Evolutionary conservation across 2,888 invertebrate species (phyloP).

Genomic region (Xestia sexstrigata): DNA sequence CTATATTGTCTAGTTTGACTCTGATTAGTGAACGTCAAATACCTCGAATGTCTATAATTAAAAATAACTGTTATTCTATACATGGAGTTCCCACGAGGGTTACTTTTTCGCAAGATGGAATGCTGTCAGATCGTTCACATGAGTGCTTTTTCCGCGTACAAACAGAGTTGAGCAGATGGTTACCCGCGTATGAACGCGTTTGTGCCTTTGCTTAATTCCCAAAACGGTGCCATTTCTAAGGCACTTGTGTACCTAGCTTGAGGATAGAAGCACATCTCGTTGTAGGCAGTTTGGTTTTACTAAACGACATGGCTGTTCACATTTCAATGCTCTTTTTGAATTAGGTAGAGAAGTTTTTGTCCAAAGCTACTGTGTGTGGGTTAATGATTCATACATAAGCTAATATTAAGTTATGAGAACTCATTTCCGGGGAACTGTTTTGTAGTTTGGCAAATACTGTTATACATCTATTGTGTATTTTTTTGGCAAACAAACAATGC

Average conservation of each 20-base stretch:
- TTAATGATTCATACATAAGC: not conserved
- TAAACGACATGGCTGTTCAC: not conserved
- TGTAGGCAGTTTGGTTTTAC: not conserved
- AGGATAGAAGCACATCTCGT: not conserved
- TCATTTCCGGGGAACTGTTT: not conserved
- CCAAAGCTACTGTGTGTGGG: not conserved
- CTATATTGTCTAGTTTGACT: not conserved
- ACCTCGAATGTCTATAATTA: not conserved
- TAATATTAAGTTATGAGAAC: not conserved
- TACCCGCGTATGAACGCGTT: slow-evolving; percentile 8
- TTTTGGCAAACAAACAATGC: not conserved
- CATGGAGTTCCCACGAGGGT: not conserved
- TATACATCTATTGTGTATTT: not conserved
- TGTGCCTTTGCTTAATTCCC: slow-evolving; percentile 6
- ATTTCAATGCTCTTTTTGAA: slow-evolving; percentile 7
- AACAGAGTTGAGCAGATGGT: not conserved
- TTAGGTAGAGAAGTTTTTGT: not conserved
- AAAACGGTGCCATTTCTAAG: slow-evolving; percentile 2
- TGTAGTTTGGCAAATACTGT: not conserved
- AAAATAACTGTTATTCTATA: not conserved
- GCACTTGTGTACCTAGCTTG: not conserved
- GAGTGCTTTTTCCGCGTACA: slow-evolving; percentile 7
- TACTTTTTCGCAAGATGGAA: slow-evolving; percentile 4
- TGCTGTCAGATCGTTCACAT: not conserved
- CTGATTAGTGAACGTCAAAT: not conserved